Conservation (phyloP, 2,113 vertebrate species). For the Gavia stellata region DNA sequence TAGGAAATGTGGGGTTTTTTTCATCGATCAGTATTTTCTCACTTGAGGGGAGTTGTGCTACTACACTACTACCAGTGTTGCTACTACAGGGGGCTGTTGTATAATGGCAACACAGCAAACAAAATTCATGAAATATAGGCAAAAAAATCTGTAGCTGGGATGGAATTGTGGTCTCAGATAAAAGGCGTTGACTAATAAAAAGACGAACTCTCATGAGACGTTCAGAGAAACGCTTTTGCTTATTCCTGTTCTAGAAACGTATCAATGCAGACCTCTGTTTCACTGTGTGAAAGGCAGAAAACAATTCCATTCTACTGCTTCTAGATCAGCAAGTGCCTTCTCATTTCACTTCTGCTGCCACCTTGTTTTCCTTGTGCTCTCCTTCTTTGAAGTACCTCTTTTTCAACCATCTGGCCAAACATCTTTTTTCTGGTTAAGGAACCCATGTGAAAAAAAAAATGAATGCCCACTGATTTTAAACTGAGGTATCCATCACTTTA, state of each 20-base stretch:
- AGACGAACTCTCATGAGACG: neutral
- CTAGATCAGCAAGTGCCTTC: neutral
- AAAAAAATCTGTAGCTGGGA: neutral
- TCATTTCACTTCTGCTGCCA: neutral
- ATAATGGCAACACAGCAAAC: neutral
- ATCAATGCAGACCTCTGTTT: neutral
- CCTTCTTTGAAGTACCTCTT: neutral
- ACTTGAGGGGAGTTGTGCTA: neutral
- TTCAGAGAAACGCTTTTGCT: neutral
- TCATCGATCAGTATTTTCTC: neutral
- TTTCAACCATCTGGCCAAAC: neutral
- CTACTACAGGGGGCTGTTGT: neutral
- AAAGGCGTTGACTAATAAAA: neutral
- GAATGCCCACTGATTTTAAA: neutral
- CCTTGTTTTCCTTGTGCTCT: neutral
- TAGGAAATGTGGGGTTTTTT: rapidly evolving
- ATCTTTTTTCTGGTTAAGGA: neutral
- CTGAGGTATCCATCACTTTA: neutral
- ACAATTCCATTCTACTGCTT: neutral
- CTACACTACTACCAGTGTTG: neutral
- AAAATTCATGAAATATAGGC: neutral
- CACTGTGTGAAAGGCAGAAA: neutral
- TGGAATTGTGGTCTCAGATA: neutral
- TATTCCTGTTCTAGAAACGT: neutral
- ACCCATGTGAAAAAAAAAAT: neutral